Evolutionary conservation across 2,797 vertebrate species (phyloP).

Genomic region (Sebastolobus altivelis): DNA sequence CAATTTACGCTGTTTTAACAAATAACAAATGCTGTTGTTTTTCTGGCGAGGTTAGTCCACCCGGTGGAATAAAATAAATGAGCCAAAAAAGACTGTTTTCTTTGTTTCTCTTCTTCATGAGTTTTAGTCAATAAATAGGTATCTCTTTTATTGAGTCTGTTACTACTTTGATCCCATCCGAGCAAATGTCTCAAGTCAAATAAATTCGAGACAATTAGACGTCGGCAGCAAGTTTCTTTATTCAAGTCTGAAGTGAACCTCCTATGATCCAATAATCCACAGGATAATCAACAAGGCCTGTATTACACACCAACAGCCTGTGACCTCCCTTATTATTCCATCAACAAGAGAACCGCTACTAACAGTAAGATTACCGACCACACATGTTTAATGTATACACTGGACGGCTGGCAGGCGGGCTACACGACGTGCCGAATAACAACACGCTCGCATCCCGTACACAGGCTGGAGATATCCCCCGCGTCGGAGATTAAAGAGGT

Average conservation of each 20-base stretch:
- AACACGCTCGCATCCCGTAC: slow-evolving; percentile 35
- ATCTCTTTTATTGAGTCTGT: slow-evolving; percentile 21
- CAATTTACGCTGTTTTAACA: neutral
- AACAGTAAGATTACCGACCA: slow-evolving; percentile 48
- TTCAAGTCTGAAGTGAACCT: slow-evolving; percentile 13
- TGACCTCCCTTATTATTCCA: slow-evolving; percentile 59
- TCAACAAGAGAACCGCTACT: slow-evolving; percentile 26
- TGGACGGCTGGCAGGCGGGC: slow-evolving; percentile 21
- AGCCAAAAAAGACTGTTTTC: neutral
- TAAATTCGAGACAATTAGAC: slow-evolving; percentile 29
- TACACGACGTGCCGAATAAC: slow-evolving; percentile 35
- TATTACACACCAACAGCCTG: slow-evolving; percentile 12
- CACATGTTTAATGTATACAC: slow-evolving; percentile 49
- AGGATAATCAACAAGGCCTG: slow-evolving; percentile 25
- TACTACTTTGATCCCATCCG: slow-evolving; percentile 16
- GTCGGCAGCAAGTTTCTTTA: neutral
- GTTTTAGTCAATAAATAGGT: neutral
- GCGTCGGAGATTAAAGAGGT: slow-evolving; percentile 77
- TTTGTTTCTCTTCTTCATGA: neutral
- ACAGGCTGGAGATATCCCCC: slow-evolving; percentile 55
- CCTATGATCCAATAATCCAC: slow-evolving; percentile 25
- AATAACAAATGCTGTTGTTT: neutral
- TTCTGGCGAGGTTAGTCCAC: neutral
- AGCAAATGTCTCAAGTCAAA: slow-evolving; percentile 22
- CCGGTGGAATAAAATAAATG: slow-evolving; percentile 5